These are phyloP conservation scores for Cydia strobilella DNA, from an alignment of 1,140 invertebrate genomes.

Conservation along the genomic window DNA sequence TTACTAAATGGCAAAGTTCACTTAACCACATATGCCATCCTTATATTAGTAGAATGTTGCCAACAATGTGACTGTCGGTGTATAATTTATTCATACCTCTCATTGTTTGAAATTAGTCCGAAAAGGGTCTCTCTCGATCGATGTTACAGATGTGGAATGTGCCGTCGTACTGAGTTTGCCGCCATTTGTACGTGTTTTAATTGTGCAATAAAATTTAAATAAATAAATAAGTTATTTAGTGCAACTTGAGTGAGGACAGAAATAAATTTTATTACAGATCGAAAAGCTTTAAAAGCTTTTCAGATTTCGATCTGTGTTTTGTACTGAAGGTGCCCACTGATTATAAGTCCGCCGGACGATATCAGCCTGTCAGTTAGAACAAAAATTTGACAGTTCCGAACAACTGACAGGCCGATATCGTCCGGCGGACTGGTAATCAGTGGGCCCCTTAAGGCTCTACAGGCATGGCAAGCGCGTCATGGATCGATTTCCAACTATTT, in stretches of 20 bases:
- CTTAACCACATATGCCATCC: neutral
- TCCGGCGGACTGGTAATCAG: too few species aligned
- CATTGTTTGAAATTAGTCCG: constrained; percentile 5
- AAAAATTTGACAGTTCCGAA: too few species aligned
- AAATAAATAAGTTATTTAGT: neutral
- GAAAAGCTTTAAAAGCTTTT: too few species aligned
- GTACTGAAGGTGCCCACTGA: too few species aligned
- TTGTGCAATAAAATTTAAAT: too few species aligned
- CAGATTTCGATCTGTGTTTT: neutral
- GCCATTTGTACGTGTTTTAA: too few species aligned
- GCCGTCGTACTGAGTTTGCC: too few species aligned
- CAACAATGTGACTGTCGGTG: neutral
- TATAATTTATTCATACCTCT: constrained; percentile 11
- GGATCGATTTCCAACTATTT: constrained; percentile 28
- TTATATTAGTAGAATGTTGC: constrained; percentile 1
- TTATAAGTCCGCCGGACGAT: too few species aligned
- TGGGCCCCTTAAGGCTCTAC: neutral
- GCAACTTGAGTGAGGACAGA: neutral
- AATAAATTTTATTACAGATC: too few species aligned
- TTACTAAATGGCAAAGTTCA: neutral
- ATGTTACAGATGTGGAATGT: neutral
- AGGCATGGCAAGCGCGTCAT: constrained; percentile 8
- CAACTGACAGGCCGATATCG: too few species aligned
- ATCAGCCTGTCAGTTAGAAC: too few species aligned
- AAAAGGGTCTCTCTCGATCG: neutral